Evolutionary conservation across 2,797 vertebrate genomes (phyloP), one percentile per base, ranked within the genome.

Genomic region (Gambusia yucatana): DNA sequence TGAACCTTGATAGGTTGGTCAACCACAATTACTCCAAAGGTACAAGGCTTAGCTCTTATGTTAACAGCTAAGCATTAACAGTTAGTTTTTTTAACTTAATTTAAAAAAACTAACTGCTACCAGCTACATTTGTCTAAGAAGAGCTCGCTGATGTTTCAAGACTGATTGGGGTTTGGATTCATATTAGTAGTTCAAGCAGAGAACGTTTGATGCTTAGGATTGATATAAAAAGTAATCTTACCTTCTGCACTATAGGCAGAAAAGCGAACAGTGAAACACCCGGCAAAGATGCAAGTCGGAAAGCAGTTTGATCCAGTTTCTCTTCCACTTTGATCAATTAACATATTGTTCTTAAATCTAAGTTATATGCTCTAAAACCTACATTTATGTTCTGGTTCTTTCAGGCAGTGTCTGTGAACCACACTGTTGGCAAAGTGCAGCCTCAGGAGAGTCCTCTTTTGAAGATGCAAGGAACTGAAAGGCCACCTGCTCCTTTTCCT

Each of bases 381-480:
- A 4, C 41, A 41, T 25, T 20, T 2, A n/a, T 17, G 28, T 76
- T 2, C 81, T 17, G 67, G 11, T 72, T 74, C 50, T 78, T 69
- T 76, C 82, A 99, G 98, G 92, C 94, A 76, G 93, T 97, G 88
- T 94, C 96, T 87, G 86, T 91, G 88, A 97, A 97, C 71, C 63
- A 93, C 81, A 93, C 88, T 0, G 89, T 80, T 84, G 92, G 94
- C 72, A 89, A 91, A 2, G 90, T 84, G 3, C 86, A 63, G 80
- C 89, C 93, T 82, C 92, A 88, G 86, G 92, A 87, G 80, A 91
- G 81, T 0, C 25, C 89, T 74, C 91, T 89, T 16, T 89, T 89
- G 30, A 85, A 86, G 72, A 77, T 39, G 48, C 83, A 78, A 59
- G 82, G 50, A 50, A 90, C 80, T 28, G 91, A 92, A 55, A 95